These are phyloP conservation scores for Littorina saxatilis DNA, from an alignment of 1,140 invertebrate species.

Conservation along the genomic window DNA sequence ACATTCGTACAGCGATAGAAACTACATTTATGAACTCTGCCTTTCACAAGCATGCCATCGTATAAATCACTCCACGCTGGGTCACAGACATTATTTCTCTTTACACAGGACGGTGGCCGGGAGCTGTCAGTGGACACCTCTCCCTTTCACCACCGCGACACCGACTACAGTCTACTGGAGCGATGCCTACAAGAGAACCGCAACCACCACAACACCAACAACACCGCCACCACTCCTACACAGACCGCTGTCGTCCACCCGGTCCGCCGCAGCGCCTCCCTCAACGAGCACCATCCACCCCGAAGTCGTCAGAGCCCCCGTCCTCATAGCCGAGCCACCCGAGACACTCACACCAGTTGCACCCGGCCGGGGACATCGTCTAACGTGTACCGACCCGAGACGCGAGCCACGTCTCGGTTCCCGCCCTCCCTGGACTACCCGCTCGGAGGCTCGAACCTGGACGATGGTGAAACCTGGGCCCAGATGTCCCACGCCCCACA, in stretches of 20 bases:
- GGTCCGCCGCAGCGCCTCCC: constrained; percentile 20
- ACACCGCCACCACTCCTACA: background rate
- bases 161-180: background rate
- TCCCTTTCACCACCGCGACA: background rate
- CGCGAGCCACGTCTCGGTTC: constrained; percentile 46
- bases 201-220: background rate
- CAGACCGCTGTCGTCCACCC: constrained; percentile 32
- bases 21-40: too few species aligned
- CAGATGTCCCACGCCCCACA: background rate
- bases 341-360: background rate
- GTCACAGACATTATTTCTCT: too few species aligned
- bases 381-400: constrained; percentile 47
- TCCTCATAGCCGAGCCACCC: background rate
- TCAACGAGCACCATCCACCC: background rate
- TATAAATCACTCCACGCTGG: too few species aligned
- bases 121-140: constrained; percentile 1
- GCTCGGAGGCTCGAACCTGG: constrained; percentile 24
- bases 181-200: constrained; percentile 13
- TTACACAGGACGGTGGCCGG: background rate
- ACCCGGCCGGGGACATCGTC: background rate
- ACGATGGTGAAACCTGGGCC: background rate
- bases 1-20: too few species aligned
- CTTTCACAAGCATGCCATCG: too few species aligned
- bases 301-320: constrained; percentile 18
- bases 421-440: constrained; percentile 53